Evolutionary conservation across 2,888 invertebrate species (phyloP).

Genomic region (Liodrosophila aerea): DNA sequence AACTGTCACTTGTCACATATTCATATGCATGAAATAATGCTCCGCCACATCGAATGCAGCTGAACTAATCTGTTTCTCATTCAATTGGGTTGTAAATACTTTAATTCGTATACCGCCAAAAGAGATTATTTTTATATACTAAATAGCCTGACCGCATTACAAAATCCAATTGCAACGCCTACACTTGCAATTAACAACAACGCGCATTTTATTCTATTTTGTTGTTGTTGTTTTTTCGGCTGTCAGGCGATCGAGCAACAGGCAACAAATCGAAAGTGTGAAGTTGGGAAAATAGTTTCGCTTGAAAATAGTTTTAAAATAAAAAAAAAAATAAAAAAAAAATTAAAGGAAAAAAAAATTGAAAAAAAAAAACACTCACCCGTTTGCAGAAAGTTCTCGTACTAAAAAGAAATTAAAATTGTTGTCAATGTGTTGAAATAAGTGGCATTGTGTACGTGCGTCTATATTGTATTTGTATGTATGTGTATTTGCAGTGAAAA

Average conservation of each 20-base stretch:
- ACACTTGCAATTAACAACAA: constrained; percentile 35
- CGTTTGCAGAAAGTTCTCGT: too few relatives aligned
- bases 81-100: constrained; percentile 30
- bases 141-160: constrained; percentile 61
- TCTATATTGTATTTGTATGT: constrained; percentile 5
- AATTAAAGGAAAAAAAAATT: too few relatives aligned
- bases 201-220: too few relatives aligned
- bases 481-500: constrained; percentile 46
- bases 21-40: too few relatives aligned
- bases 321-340: too few relatives aligned
- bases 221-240: neutral
- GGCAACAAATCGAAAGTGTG: constrained; percentile 47
- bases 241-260: constrained; percentile 6
- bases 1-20: neutral
- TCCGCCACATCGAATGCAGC: neutral
- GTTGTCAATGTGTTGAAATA: too few relatives aligned
- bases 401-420: constrained; percentile 40
- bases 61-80: constrained; percentile 16
- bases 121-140: constrained; percentile 48
- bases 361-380: too few relatives aligned
- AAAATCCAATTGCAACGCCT: constrained; percentile 49
- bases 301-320: constrained; percentile 59
- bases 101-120: constrained; percentile 16
- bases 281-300: constrained; percentile 40
- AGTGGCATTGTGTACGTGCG: neutral